These are phyloP conservation scores for Macquaria australasica DNA, from an alignment of 2,113 vertebrate genomes.

Conservation along the genomic window DNA sequence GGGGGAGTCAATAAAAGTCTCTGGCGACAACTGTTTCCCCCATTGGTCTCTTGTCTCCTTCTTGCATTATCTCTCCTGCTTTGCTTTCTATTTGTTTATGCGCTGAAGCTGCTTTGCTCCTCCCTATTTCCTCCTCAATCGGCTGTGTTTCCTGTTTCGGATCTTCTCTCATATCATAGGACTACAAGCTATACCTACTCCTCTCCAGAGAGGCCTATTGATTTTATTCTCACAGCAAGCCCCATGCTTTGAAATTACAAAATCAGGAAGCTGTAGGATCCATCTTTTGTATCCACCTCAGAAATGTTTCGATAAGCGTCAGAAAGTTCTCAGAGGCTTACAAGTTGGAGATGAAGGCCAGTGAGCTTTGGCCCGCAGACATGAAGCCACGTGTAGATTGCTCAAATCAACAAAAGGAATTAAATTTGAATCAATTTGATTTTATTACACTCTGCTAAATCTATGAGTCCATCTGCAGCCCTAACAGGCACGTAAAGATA, in stretches of 20 bases:
- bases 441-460: conserved; percentile 32
- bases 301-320: conserved; percentile 68
- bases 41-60: conserved; percentile 83
- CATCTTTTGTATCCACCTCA: conserved; percentile 70
- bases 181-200: conserved; percentile 73
- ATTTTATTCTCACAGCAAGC: conserved; percentile 79
- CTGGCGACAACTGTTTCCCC: conserved; percentile 87
- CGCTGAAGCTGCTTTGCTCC: conserved; percentile 72
- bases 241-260: conserved; percentile 79
- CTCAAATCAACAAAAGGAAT: conserved; percentile 45
- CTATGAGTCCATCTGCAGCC: background rate
- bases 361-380: conserved; percentile 48
- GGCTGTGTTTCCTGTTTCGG: conserved; percentile 72
- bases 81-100: conserved; percentile 85
- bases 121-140: conserved; percentile 70
- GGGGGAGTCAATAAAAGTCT: conserved; percentile 87
- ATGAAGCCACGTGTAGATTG: conserved; percentile 50
- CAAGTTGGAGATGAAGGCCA: conserved; percentile 56
- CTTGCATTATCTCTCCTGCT: conserved; percentile 82
- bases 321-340: conserved; percentile 70
- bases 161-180: conserved; percentile 74
- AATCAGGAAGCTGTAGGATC: conserved; percentile 82
- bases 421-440: conserved; percentile 42
- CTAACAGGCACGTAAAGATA: background rate
- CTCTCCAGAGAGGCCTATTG: conserved; percentile 78